A percentile compares a stretch with the other conserved stretches of the same genome.
Evolutionary conservation across 2,113 vertebrate species (phyloP).

Genomic region (Hippocampus barbouri): DNA sequence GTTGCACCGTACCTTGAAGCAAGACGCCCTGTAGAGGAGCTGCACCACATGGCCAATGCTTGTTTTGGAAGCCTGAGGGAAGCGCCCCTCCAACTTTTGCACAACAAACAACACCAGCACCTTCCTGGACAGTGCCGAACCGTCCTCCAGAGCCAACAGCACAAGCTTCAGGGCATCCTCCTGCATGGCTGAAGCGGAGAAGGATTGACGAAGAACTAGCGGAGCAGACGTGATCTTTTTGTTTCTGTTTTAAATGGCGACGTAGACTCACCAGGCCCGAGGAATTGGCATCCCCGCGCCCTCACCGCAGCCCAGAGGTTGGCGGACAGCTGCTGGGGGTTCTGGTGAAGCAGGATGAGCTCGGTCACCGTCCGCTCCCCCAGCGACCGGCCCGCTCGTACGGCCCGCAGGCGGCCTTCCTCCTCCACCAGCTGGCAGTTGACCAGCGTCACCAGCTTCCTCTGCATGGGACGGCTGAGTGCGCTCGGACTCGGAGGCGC

Average conservation of each 20-base stretch:
- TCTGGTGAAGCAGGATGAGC: slow-evolving; percentile 97
- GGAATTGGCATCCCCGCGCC: slow-evolving; percentile 94
- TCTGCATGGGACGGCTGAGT: slow-evolving; percentile 95
- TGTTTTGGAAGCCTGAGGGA: slow-evolving; percentile 97
- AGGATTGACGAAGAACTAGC: neutral
- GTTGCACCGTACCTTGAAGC: slow-evolving; percentile 82
- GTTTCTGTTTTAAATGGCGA: neutral
- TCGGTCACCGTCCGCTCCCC: slow-evolving; percentile 97
- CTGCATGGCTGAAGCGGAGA: slow-evolving; percentile 84
- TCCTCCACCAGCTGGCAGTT: slow-evolving; percentile 96
- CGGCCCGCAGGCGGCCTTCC: slow-evolving; percentile 87
- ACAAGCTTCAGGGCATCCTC: slow-evolving; percentile 94
- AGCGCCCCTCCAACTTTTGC: slow-evolving; percentile 92
- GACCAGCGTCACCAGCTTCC: slow-evolving; percentile 93
- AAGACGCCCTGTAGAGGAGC: slow-evolving; percentile 95
- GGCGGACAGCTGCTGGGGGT: slow-evolving; percentile 95
- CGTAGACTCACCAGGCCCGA: slow-evolving; percentile 83
- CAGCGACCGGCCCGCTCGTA: slow-evolving; percentile 86
- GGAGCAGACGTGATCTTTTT: neutral
- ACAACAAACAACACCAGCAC: slow-evolving; percentile 97
- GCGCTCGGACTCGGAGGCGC: slow-evolving; percentile 82
- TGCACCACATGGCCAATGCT: slow-evolving; percentile 98
- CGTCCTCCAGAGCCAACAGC: slow-evolving; percentile 90
- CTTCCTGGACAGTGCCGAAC: slow-evolving; percentile 94
- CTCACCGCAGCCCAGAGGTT: slow-evolving; percentile 97